Base-by-base conservation (phyloP, 2,113 vertebrate species). In the Odobenus rosmarus region DNA sequence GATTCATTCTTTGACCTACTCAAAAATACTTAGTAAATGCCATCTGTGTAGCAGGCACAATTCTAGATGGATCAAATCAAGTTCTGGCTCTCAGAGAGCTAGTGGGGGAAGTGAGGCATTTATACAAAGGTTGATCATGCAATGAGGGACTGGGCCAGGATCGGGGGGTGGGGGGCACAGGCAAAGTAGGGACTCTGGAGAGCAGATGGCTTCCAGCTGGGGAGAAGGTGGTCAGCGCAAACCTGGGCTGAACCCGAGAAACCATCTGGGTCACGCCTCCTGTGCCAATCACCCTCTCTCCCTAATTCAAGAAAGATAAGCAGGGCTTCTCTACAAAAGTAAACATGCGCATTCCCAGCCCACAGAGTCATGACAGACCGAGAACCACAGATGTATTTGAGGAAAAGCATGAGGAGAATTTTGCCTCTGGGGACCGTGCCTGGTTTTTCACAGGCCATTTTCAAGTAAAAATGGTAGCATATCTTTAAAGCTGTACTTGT, bases 341-440 rank as follows among this genome's bases (percentile, higher is more conserved):
- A 83, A 95, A 69, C 55, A 76, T 3, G 51, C 42, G 51, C 88
- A 36, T 93, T 90, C 71, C 42, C 59, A 80, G 19, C 51, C 74
- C 31, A 87, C 33, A 24, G 53, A 24, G 76, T 55, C 81, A 36
- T 26, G 71, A 39, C 36, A n/a, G 59, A 69, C 83, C 42, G 26
- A 93, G 81, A 82, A 55, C 69, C 55, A 14, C 3, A 33, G 84
- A 83, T 86, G 28, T n/a, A 24, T 88, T 13, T 90, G 69, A 96
- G 86, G 61, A 93, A 96, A 97, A 91, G 72, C 31, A 74, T 12
- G 71, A 64, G 93, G 33, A 72, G 88, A 85, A 94, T 95, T 96
- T 86, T 82, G 57, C 77, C 93, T 90, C 88, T 90, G 16, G 85
- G 74, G 84, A 95, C 64, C 24, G 0, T 57, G 87, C 81, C 76